Evolutionary conservation across 1,140 invertebrate genomes (phyloP), one percentile per base, ranked within the genome.

Genomic region (Atta cephalotes): DNA sequence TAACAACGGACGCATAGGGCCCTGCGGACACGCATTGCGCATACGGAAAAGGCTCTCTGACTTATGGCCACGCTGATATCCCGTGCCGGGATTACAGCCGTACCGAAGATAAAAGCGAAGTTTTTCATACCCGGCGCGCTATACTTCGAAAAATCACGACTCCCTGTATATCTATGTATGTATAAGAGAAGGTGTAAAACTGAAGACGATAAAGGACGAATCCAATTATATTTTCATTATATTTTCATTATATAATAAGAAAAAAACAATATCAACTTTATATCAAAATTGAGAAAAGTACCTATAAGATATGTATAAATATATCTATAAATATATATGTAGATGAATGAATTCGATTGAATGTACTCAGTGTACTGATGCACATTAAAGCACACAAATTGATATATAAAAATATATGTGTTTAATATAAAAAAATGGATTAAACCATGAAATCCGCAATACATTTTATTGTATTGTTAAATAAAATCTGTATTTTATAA

Each of bases 41-140:
- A 94, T 93, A 94, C 92, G 85, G 87, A 92, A 92, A 86, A 88
- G 71, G 68, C 90, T 88, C 80, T 89, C 88, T 91, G 89, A 89
- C 89, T 90, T 90, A 88, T 88, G 81, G 68, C 63, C 85, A 31
- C 35, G 70, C 45, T 51, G 58, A 74, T 81, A 81, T n/a, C n/a
- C 56, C 80, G 56, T 53, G 85, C n/a, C 62, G 77, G 71, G 86
- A 80, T 90, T 89, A 85, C 66, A 53, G 53, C 39, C 25, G 53
- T 53, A 18, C 16, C 39, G 53, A 21, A 85, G 39, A 85, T 39
- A 65, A 85, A 79, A 85, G 39, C 14, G 3, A 49, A 79, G 62
- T 66, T 79, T 79, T 79, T 79, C 60, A 25, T 70, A 56, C 31
- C 7, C 4, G 62, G 51, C 49, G 39, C 45, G 53, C 14, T 49